Percentiles rank a stretch among this genome's conserved stretches.
Conservation (phyloP, 2,797 vertebrate genomes). For the Helicolenus hilgendorfi region DNA sequence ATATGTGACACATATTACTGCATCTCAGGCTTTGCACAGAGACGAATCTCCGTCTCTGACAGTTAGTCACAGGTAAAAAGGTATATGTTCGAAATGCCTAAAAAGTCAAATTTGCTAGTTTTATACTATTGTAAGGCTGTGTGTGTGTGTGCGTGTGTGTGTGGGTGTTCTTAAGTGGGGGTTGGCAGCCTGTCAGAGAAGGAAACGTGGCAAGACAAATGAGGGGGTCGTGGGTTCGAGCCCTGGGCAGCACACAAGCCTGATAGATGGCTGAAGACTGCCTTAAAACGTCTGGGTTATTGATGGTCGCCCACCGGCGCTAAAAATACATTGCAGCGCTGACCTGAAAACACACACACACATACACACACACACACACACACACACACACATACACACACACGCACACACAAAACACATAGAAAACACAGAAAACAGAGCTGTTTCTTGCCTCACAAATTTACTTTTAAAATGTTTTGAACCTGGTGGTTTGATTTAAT, state of each 20-base stretch:
- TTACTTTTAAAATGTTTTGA: constrained; percentile 33
- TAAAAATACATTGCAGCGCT: constrained; percentile 70
- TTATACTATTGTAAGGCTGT: constrained; percentile 16
- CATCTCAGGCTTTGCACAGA: background rate
- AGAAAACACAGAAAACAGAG: constrained; percentile 8
- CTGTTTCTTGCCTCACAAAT: constrained; percentile 8
- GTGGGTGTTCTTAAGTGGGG: constrained; percentile 32
- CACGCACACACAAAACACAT: background rate
- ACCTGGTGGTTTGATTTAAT: background rate
- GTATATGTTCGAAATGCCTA: background rate
- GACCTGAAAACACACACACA: constrained; percentile 48
- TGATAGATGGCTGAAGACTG: constrained; percentile 84
- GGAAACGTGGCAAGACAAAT: constrained; percentile 79
- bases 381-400: background rate
- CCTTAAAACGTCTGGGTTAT: constrained; percentile 83
- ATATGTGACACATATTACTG: background rate
- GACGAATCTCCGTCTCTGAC: background rate
- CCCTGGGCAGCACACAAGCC: constrained; percentile 71
- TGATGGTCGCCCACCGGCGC: constrained; percentile 74
- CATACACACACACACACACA: constrained; percentile 1
- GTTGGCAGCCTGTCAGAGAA: constrained; percentile 72
- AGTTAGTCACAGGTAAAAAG: background rate
- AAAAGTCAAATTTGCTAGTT: background rate
- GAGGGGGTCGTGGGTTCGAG: constrained; percentile 74
- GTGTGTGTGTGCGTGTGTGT: constrained; percentile 25